phyloP scores from a whole-genome alignment of 2,797 vertebrate species.

The Thripadectes ignobilis region DNA sequence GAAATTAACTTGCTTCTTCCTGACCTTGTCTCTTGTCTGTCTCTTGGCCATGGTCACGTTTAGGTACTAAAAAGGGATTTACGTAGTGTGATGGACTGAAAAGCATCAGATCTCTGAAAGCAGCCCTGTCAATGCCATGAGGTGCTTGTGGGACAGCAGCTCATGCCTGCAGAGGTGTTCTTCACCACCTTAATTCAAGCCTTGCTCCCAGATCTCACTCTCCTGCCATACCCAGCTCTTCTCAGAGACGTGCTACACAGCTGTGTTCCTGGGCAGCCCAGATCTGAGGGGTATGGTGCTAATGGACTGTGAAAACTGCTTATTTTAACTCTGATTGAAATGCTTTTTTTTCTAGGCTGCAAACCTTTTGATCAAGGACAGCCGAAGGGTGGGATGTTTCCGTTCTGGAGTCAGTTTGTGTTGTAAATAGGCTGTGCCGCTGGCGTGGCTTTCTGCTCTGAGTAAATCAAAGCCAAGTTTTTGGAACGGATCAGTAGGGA shows the following conservation, averaged over 20 bases:
- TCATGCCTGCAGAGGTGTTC: background rate
- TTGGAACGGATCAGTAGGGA: background rate
- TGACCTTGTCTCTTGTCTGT: background rate
- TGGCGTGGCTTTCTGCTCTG: background rate
- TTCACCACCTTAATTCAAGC: background rate
- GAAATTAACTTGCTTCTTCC: background rate
- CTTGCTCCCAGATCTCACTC: background rate
- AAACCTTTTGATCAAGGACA: conserved; percentile 15
- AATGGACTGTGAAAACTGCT: background rate
- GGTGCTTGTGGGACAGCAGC: background rate
- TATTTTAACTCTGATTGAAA: conserved; percentile 27
- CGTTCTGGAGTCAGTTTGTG: background rate
- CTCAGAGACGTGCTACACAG: background rate
- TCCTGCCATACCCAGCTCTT: background rate
- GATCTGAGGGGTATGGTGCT: background rate
- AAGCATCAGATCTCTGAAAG: background rate
- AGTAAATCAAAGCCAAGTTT: background rate
- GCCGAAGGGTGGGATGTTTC: background rate
- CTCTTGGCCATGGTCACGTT: background rate
- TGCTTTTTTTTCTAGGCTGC: background rate
- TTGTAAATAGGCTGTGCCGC: background rate
- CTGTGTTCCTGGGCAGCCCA: background rate
- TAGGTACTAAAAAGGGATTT: background rate
- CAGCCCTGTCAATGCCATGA: background rate
- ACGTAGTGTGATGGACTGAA: background rate